Evolutionary conservation across 2,888 invertebrate species (phyloP).

Genomic region (Archips xylosteana): DNA sequence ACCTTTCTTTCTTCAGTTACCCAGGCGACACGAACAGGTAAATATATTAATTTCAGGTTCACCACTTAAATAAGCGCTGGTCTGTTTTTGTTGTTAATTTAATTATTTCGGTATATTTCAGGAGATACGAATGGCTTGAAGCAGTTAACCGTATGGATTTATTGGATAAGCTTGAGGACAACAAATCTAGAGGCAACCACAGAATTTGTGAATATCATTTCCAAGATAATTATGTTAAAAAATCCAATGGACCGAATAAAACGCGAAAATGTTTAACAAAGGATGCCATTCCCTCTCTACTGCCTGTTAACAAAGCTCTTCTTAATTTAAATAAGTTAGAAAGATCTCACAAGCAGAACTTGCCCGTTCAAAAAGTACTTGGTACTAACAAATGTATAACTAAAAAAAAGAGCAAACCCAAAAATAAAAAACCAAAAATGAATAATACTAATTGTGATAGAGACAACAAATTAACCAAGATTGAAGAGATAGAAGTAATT

Average conservation of each 20-base stretch:
- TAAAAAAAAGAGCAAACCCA: background rate
- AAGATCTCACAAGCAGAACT: background rate
- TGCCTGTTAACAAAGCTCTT: slow-evolving; percentile 26
- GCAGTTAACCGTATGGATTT: slow-evolving; percentile 47
- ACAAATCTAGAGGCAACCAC: slow-evolving; percentile 45
- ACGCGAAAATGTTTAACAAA: slow-evolving; percentile 45
- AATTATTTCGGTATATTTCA: slow-evolving; percentile 26
- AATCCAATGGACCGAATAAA: slow-evolving; percentile 23
- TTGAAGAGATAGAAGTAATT: background rate
- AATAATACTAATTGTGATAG: slow-evolving; percentile 2
- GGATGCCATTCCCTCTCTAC: slow-evolving; percentile 45
- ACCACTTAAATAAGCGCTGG: too few relatives aligned
- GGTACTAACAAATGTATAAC: background rate
- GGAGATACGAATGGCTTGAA: slow-evolving; percentile 46
- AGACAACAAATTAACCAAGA: background rate
- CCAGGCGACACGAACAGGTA: slow-evolving; percentile 45
- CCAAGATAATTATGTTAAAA: slow-evolving; percentile 41
- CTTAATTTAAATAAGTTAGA: background rate
- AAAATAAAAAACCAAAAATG: background rate
- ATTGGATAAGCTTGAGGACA: slow-evolving; percentile 43
- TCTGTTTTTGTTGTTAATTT: background rate
- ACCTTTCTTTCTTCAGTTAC: slow-evolving; percentile 46
- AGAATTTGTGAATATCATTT: slow-evolving; percentile 49
- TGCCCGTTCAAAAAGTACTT: background rate
- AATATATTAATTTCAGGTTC: background rate